These are phyloP conservation scores for Varecia variegata DNA, from an alignment of 2,797 vertebrate genomes.

Conservation along the genomic window DNA sequence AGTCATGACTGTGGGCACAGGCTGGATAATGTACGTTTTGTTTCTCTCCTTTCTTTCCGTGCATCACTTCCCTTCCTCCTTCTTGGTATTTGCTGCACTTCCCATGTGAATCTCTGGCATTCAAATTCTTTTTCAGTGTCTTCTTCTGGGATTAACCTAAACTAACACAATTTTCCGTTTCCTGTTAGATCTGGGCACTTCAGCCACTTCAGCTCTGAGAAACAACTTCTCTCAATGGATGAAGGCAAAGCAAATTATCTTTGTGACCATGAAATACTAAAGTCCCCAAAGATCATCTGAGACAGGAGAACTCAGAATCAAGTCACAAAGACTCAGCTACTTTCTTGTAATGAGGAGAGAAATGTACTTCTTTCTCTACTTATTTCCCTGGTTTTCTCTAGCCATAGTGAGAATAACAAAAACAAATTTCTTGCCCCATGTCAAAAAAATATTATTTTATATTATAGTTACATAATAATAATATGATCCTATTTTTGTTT, in stretches of 20 bases:
- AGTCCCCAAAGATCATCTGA: not conserved
- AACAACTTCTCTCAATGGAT: not conserved
- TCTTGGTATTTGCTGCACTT: not conserved
- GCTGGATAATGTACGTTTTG: not conserved
- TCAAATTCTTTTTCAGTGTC: not conserved
- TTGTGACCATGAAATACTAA: not conserved
- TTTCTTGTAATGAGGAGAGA: not conserved
- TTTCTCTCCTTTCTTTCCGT: not conserved
- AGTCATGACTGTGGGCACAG: not conserved
- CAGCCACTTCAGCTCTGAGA: not conserved
- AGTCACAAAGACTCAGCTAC: not conserved
- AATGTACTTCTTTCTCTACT: not conserved
- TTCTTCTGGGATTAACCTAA: constrained; percentile 36
- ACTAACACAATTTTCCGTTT: constrained; percentile 53
- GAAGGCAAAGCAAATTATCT: constrained; percentile 42
- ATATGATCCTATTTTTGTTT: constrained; percentile 13
- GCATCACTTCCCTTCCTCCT: not conserved
- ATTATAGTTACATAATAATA: not conserved
- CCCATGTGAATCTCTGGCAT: not conserved
- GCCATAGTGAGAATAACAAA: not conserved
- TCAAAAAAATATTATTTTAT: not conserved
- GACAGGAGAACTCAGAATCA: not conserved
- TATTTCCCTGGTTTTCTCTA: not conserved
- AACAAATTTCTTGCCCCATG: not conserved
- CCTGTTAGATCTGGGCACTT: not conserved